Conservation (phyloP, 2,888 invertebrate genomes). For the Coenonympha glycerion region DNA sequence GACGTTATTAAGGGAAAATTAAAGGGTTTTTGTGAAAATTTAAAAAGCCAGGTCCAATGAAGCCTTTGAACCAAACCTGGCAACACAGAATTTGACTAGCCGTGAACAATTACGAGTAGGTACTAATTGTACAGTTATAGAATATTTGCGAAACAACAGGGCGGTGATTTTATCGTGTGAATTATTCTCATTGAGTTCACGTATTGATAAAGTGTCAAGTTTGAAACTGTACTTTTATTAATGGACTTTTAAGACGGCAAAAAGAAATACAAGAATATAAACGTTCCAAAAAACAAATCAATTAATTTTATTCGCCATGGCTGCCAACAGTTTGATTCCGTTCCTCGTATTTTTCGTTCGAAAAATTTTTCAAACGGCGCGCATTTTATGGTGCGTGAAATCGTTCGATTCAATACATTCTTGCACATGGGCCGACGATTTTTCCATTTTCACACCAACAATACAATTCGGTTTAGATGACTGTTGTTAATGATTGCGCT, state of each 20-base stretch:
- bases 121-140: neutral
- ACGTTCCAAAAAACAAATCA: constrained; percentile 65
- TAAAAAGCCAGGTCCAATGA: too few species aligned
- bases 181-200: neutral
- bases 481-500: constrained; percentile 55
- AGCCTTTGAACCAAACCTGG: too few species aligned
- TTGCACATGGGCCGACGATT: constrained; percentile 50
- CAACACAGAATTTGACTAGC: too few species aligned
- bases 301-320: constrained; percentile 72
- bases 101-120: too few species aligned
- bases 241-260: constrained; percentile 8
- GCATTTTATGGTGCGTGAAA: constrained; percentile 73
- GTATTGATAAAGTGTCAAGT: constrained; percentile 4
- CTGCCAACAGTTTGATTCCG: constrained; percentile 55
- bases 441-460: constrained; percentile 69
- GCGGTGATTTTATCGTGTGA: neutral
- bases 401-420: constrained; percentile 61
- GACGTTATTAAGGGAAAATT: too few species aligned
- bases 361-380: constrained; percentile 52
- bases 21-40: too few species aligned
- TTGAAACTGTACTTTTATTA: constrained; percentile 6
- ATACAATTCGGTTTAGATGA: constrained; percentile 58
- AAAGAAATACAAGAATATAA: constrained; percentile 19
- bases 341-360: constrained; percentile 41
- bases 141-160: neutral